Percentiles rank a stretch among this genome's conserved stretches.
phyloP scores from a whole-genome alignment of 2,888 invertebrate species.

The Lasioglossum malachurum region DNA sequence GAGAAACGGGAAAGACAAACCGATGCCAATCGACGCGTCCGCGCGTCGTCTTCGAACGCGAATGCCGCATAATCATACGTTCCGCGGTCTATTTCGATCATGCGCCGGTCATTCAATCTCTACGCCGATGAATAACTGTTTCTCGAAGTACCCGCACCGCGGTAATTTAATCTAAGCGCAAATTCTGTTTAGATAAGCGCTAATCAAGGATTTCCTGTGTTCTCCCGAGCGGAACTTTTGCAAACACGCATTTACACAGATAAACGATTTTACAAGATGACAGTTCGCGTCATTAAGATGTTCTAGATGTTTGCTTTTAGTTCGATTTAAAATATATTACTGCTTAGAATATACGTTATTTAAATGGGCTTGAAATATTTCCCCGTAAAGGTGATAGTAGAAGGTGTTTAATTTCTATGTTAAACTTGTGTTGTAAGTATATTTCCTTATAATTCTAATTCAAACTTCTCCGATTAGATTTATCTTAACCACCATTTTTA shows the following conservation, averaged over 20 bases:
- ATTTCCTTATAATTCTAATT: background rate
- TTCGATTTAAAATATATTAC: background rate
- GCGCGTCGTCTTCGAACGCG: background rate
- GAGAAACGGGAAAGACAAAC: background rate
- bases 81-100: slow-evolving; percentile 23
- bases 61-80: slow-evolving; percentile 21
- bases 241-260: background rate
- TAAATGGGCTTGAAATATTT: background rate
- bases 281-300: background rate
- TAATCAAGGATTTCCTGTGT: background rate
- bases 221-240: background rate
- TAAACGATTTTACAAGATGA: background rate
- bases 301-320: background rate
- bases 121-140: background rate
- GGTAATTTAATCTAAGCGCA: background rate
- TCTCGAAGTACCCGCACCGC: background rate
- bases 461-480: background rate
- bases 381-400: background rate
- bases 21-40: background rate
- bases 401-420: background rate
- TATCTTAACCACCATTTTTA: background rate
- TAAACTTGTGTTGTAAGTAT: background rate
- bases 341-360: background rate
- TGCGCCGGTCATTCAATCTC: slow-evolving; percentile 1
- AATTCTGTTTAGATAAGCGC: slow-evolving; percentile 5